Evolutionary conservation across 2,888 invertebrate species (phyloP).

Genomic region (Drosophila borborema): DNA sequence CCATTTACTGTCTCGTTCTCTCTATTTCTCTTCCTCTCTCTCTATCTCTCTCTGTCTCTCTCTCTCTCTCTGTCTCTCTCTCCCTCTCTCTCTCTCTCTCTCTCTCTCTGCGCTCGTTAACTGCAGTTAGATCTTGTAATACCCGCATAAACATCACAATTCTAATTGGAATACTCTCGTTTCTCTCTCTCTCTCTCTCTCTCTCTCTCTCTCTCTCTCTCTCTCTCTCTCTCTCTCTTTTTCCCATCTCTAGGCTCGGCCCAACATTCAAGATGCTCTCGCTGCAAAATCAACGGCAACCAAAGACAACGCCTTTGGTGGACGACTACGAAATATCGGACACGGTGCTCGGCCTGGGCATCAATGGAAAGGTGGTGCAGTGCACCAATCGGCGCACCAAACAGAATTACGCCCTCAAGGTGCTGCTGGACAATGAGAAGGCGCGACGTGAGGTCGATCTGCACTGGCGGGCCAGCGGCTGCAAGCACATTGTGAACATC

Average conservation of each 20-base stretch:
- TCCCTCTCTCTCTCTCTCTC: not conserved
- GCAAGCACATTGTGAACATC: constrained; percentile 96
- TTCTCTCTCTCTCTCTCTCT: not conserved
- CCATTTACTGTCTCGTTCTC: too few species aligned
- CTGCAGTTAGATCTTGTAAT: not conserved
- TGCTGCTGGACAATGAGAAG: constrained; percentile 95
- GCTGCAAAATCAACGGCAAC: constrained; percentile 77
- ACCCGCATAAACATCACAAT: not conserved
- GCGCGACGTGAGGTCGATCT: constrained; percentile 97
- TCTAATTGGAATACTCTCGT: not conserved
- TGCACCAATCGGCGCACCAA: constrained; percentile 92
- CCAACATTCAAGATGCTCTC: constrained; percentile 53
- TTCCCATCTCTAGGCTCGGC: constrained; percentile 10
- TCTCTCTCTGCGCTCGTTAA: not conserved
- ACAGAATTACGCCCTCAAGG: constrained; percentile 96
- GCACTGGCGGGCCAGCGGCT: constrained; percentile 96
- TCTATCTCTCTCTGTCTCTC: not conserved
- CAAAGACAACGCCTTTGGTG: constrained; percentile 93
- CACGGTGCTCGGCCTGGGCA: constrained; percentile 97
- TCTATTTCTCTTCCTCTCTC: not conserved
- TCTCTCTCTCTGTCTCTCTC: not conserved
- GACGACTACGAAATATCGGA: constrained; percentile 97
- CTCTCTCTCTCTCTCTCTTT: not conserved
- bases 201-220: not conserved
- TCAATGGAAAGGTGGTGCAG: constrained; percentile 99